Evolutionary conservation across 2,888 invertebrate species (phyloP), one percentile per base, ranked within the genome.

Genomic region (Habrosyne pyritoides): DNA sequence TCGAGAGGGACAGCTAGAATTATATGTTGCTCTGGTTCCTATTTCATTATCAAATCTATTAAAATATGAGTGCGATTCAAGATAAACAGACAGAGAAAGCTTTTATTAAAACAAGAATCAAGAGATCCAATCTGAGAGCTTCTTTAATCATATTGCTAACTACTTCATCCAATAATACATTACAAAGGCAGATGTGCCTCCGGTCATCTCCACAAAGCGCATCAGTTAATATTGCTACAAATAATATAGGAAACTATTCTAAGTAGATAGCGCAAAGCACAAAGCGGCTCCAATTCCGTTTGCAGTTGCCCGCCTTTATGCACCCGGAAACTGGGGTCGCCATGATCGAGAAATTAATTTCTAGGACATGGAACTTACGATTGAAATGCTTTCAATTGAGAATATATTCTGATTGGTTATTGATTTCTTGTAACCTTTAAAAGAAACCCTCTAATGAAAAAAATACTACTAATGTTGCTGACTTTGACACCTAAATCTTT

Each of bases 231-330:
- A 42, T 42, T 7, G 18, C 28, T 21, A 28, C 50, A 50, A 50
- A 21, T 28, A 26, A 28, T 18, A 28, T 28, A 21, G 50, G 18
- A 14, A 28, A 28, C 28, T 52, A 58, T 58, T 59, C 57, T 53
- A 66, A 58, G 54, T 60, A 66, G 53, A 55, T 64, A 63, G 55
- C 62, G 64, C 59, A 56, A 64, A 64, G 69, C 72, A 77, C 74
- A 77, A 75, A 75, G 75, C 75, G 66, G 67, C 61, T 73, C 73
- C 73, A 76, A 76, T 77, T 76, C 71, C 63, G 69, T 73, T 72
- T 69, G 70, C 69, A 69, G 71, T 72, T 69, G 65, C 63, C 63
- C 62, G 66, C 73, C 66, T 78, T 71, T 71, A 71, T 72, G 66
- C 69, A 69, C 55, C 53, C 18, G 47, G 36, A 46, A 42, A 55